A percentile compares a stretch with the other conserved stretches of the same genome.
Evolutionary conservation across 23 tunicate genomes (phyloP).

Genomic region (Trididemnum nubilum): DNA sequence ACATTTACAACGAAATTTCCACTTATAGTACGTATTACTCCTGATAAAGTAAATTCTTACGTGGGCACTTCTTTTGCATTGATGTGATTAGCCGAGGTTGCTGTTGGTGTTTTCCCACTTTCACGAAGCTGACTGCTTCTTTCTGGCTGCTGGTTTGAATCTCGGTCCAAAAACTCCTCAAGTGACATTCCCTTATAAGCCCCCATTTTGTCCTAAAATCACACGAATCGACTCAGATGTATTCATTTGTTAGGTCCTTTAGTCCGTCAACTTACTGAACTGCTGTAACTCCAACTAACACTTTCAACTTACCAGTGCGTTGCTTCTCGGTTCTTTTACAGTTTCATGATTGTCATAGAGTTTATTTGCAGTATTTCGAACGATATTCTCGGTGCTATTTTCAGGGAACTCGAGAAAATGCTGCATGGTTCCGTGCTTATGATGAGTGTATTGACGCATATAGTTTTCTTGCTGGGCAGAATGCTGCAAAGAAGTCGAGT

Average conservation of each 20-base stretch:
- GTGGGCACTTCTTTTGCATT: no score
- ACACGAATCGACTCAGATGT: not conserved
- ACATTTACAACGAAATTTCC: no score
- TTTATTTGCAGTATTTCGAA: constrained; percentile 37
- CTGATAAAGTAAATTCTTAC: no score
- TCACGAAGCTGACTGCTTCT: no score
- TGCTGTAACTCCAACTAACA: no score
- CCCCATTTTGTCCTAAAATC: constrained; percentile 25
- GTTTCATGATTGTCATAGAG: not conserved
- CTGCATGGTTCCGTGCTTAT: constrained; percentile 60
- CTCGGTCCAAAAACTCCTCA: constrained; percentile 52
- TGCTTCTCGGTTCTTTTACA: not conserved
- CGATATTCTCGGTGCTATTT: constrained; percentile 51
- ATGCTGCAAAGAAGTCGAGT: constrained; percentile 36
- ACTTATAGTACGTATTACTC: no score
- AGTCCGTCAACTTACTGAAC: no score
- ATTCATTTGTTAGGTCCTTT: no score
- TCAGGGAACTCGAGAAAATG: constrained; percentile 68
- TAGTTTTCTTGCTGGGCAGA: constrained; percentile 51
- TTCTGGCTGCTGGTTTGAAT: no score
- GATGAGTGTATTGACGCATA: constrained; percentile 52
- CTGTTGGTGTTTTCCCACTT: no score
- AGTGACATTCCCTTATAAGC: constrained; percentile 37
- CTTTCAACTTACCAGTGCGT: no score
- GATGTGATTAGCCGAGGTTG: no score